Evolutionary conservation across 2,888 invertebrate species (phyloP), one percentile per base, ranked within the genome.

Genomic region (Drosophila mimetica): DNA sequence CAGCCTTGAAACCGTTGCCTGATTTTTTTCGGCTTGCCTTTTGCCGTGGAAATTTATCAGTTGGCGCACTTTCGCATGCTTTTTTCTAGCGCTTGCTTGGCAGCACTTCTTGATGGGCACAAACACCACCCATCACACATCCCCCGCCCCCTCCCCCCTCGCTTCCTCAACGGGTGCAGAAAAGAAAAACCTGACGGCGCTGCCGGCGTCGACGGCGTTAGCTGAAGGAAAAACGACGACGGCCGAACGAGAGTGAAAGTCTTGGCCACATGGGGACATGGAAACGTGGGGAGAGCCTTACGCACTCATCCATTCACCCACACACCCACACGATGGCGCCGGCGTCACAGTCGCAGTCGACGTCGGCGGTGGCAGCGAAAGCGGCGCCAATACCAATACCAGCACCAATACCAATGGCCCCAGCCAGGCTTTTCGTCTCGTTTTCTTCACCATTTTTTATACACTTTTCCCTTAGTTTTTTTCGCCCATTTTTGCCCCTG

Each of bases 171-270:
- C 25, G 11, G 14, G 39, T 58, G 44, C 44, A 74, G 51, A 82
- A 70, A 87, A 82, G 73, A 74, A 76, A 81, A 82, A 72, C 76
- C 39, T 67, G 70, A 46, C 65, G 55, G n/a, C 58, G 65, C 28
- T 46, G 55, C 18, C 48, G 57, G 20, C 37, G 59, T 47, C 22
- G 73, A n/a, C n/a, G n/a, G n/a, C n/a, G n/a, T n/a, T n/a, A n/a
- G n/a, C n/a, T n/a, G n/a, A 51, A 64, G 77, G 25, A 69, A 80
- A 71, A 75, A 72, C 79, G 84, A 86, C 75, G 85, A 58, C 69
- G 67, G 64, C 47, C 47, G 51, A 66, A 72, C 47, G 83, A 89
- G 89, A 86, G 75, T 77, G 86, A 86, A 89, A 86, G 67, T 77
- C 61, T 71, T 80, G 67, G 69, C 75, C 82, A 74, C 79, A 80